A percentile compares a stretch with the other conserved stretches of the same genome.
Evolutionary conservation across 2,113 vertebrate genomes (phyloP).

Genomic region (Gasterosteus aculeatus): DNA sequence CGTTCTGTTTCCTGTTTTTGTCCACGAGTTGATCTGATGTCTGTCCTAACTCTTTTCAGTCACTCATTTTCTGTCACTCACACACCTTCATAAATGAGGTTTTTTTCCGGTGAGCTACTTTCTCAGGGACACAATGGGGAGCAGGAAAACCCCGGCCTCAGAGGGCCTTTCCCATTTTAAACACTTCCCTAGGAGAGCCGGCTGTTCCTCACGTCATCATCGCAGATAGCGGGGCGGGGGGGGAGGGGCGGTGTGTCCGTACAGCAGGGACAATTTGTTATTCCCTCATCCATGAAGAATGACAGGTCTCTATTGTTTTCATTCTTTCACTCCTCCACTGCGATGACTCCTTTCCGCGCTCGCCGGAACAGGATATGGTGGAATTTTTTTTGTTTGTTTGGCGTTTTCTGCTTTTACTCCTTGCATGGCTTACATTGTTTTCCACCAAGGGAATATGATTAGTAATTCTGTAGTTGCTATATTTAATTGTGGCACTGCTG

Average conservation of each 20-base stretch:
- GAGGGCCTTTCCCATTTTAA: slow-evolving; percentile 74
- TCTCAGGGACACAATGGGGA: slow-evolving; percentile 77
- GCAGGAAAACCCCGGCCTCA: slow-evolving; percentile 76
- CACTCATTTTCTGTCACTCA: slow-evolving; percentile 60
- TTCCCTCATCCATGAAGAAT: slow-evolving; percentile 70
- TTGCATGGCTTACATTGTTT: slow-evolving; percentile 59
- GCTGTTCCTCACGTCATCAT: slow-evolving; percentile 69
- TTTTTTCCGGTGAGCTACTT: slow-evolving; percentile 67
- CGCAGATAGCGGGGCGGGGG: slow-evolving; percentile 48
- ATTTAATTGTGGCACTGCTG: slow-evolving; percentile 36
- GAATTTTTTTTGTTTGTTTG: slow-evolving; percentile 39
- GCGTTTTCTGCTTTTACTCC: slow-evolving; percentile 49
- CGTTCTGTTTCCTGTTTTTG: slow-evolving; percentile 77
- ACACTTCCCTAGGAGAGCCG: slow-evolving; percentile 58
- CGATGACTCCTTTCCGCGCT: slow-evolving; percentile 67
- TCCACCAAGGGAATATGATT: slow-evolving; percentile 23
- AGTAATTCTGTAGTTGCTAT: slow-evolving; percentile 26
- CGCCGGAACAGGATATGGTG: slow-evolving; percentile 63
- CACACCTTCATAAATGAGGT: slow-evolving; percentile 68
- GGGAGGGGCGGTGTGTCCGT: slow-evolving; percentile 40
- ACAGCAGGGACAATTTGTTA: slow-evolving; percentile 77
- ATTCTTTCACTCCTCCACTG: slow-evolving; percentile 62
- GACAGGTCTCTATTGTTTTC: slow-evolving; percentile 81
- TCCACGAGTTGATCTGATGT: slow-evolving; percentile 38
- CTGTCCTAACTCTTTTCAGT: slow-evolving; percentile 41